phyloP scores from a whole-genome alignment of 2,888 invertebrate species.

The Teleogryllus oceanicus region DNA sequence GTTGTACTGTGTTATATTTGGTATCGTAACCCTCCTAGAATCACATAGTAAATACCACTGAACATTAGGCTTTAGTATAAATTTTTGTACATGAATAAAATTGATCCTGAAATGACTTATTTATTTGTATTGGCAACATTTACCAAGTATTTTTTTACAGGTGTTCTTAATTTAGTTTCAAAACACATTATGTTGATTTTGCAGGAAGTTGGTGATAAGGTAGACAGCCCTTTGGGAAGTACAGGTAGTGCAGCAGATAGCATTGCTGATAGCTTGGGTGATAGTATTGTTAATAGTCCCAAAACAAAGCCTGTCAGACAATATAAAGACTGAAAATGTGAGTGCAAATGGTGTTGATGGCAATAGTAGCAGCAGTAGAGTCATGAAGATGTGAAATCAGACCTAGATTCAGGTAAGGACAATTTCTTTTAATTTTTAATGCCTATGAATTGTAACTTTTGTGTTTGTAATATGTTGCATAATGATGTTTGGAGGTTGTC shows the following conservation, averaged over 20 bases:
- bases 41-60: no score
- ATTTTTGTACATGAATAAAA: no score
- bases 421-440: not conserved
- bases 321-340: slow-evolving; percentile 11
- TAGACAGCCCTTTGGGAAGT: slow-evolving; percentile 51
- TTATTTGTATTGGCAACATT: no score
- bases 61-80: no score
- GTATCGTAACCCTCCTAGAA: no score
- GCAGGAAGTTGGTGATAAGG: slow-evolving; percentile 43
- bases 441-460: not conserved
- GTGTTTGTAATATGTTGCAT: not conserved
- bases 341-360: not conserved
- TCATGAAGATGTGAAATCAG: slow-evolving; percentile 39
- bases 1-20: no score
- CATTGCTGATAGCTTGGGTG: slow-evolving; percentile 43
- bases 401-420: slow-evolving; percentile 39
- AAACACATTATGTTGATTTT: not conserved
- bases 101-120: no score
- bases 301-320: slow-evolving; percentile 1
- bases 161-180: no score
- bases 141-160: no score
- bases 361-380: slow-evolving; percentile 35
- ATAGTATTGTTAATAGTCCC: slow-evolving; percentile 21
- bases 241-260: slow-evolving; percentile 49
- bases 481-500: not conserved